A percentile compares a stretch with the other conserved stretches of the same genome.
Conservation (phyloP, 2,113 vertebrate species). For the Galbula dea region DNA sequence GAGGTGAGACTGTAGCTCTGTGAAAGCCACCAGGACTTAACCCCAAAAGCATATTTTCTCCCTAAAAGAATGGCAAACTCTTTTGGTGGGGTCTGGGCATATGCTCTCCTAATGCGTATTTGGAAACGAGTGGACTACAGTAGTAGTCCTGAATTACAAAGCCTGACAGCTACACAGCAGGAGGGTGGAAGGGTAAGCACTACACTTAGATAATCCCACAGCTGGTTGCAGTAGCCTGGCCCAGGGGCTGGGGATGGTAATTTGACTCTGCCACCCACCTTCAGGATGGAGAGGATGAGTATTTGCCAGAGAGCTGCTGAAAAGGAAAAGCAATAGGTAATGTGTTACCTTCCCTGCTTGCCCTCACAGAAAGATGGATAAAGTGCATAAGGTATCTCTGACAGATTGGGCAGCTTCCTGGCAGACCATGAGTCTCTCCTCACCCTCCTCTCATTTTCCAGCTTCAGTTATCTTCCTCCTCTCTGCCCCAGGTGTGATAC, state of each 20-base stretch:
- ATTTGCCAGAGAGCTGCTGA: background rate
- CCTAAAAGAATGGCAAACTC: background rate
- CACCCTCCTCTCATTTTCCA: background rate
- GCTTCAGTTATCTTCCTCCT: background rate
- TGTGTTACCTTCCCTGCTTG: background rate
- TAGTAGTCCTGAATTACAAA: background rate
- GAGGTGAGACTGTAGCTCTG: background rate
- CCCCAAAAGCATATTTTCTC: background rate
- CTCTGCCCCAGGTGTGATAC: background rate
- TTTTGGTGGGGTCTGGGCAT: background rate
- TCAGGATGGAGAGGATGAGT: accelerated
- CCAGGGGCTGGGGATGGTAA: accelerated
- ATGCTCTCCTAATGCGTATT: background rate
- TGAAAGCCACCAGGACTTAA: background rate
- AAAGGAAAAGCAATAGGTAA: background rate
- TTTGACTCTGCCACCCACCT: background rate
- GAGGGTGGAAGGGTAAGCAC: background rate
- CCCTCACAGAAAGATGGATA: background rate
- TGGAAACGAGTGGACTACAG: background rate
- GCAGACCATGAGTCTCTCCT: background rate
- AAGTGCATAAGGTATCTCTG: background rate
- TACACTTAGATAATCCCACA: background rate
- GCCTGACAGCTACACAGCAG: accelerated
- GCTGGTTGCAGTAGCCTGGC: background rate
- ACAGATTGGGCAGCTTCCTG: background rate